Conservation (phyloP, 2,888 invertebrate species). For the Lacanobia oleracea region DNA sequence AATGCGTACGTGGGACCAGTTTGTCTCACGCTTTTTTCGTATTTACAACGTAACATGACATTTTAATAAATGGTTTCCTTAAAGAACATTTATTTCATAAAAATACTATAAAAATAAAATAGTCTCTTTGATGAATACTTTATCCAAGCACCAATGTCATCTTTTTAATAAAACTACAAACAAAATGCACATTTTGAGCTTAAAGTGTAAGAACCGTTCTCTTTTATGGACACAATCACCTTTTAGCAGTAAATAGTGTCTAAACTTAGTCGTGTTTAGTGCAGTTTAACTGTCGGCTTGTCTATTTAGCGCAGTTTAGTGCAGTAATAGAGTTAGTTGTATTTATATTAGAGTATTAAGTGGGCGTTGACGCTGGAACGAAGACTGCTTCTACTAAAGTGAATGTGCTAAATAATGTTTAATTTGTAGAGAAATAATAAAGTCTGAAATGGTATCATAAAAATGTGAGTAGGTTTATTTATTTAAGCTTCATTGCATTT, state of each 20-base stretch:
- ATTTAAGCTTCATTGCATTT: too few species aligned
- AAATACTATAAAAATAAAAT: background rate
- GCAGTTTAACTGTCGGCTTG: slow-evolving; percentile 5
- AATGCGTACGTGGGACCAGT: too few species aligned
- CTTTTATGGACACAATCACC: slow-evolving; percentile 51
- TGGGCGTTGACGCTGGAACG: slow-evolving; percentile 16
- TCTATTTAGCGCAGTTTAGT: slow-evolving; percentile 39
- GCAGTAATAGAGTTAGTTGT: slow-evolving; percentile 37
- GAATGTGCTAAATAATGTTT: background rate
- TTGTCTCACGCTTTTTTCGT: too few species aligned
- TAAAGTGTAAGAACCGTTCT: slow-evolving; percentile 8
- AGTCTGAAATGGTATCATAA: background rate
- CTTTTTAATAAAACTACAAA: slow-evolving; percentile 20
- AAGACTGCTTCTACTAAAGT: background rate
- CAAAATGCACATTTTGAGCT: background rate
- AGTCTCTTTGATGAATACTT: background rate
- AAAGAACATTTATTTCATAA: background rate
- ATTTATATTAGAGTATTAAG: slow-evolving; percentile 18
- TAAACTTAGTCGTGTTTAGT: slow-evolving; percentile 33
- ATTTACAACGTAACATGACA: background rate
- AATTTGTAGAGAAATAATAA: background rate
- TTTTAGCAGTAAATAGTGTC: slow-evolving; percentile 17
- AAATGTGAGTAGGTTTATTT: background rate
- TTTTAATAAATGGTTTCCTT: background rate
- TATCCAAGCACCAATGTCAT: background rate